Percentiles rank a stretch among this genome's conserved stretches.
Evolutionary conservation across 2,113 vertebrate genomes (phyloP).

Genomic region (Platichthys stellatus): DNA sequence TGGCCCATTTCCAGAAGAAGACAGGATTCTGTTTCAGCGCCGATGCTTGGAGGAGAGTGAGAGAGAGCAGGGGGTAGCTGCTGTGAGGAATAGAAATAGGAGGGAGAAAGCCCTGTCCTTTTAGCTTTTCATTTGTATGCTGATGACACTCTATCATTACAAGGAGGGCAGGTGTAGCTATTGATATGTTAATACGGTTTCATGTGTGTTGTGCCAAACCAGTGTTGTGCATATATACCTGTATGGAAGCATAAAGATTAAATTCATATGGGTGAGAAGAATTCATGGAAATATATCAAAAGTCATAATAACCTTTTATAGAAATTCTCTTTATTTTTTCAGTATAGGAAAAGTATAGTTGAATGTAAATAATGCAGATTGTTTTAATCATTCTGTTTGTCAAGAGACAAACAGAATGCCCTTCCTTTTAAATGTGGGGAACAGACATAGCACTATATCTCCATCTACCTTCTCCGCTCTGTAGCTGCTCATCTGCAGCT

Average conservation of each 20-base stretch:
- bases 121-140: constrained; percentile 63
- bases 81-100: constrained; percentile 52
- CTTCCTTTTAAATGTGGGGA: neutral
- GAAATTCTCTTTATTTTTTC: neutral
- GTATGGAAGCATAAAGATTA: constrained; percentile 8
- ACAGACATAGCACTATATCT: neutral
- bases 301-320: neutral
- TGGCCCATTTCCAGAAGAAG: constrained; percentile 62
- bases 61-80: constrained; percentile 30
- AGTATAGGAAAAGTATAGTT: neutral
- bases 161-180: constrained; percentile 69
- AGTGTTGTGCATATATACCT: constrained; percentile 5
- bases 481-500: constrained; percentile 54
- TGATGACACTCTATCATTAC: constrained; percentile 62
- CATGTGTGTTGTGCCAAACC: constrained; percentile 42
- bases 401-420: neutral
- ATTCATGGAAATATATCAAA: neutral
- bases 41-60: constrained; percentile 35
- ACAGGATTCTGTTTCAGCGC: constrained; percentile 65
- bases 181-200: constrained; percentile 69
- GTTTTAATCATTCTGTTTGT: neutral
- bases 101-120: constrained; percentile 30
- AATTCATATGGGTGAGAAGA: neutral
- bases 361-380: neutral
- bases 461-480: constrained; percentile 3